These are phyloP conservation scores for Diarsia rubi DNA, from an alignment of 2,888 invertebrate species.

Conservation along the genomic window DNA sequence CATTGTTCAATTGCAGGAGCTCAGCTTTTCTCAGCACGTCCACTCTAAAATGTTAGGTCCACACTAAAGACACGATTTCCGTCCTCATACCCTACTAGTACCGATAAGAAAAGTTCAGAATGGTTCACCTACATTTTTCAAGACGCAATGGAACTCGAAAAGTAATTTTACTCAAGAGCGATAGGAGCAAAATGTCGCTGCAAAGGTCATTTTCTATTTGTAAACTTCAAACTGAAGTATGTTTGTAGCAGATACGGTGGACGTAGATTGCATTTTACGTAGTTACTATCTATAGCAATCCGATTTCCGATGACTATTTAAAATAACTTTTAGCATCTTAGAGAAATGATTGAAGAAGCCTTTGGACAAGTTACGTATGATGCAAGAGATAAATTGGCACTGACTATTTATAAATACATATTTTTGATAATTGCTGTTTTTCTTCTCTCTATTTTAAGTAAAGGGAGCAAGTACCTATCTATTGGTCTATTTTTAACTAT, in stretches of 20 bases:
- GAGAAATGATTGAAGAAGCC: not conserved
- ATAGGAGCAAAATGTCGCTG: constrained; percentile 65
- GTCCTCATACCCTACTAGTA: not conserved
- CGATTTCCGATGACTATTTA: constrained; percentile 15
- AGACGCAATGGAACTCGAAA: constrained; percentile 39
- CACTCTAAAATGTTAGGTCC: constrained; percentile 17
- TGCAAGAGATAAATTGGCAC: not conserved
- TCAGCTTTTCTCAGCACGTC: constrained; percentile 11
- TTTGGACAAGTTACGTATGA: not conserved
- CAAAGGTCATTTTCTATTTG: constrained; percentile 69
- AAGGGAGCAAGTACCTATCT: not conserved
- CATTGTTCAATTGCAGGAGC: constrained; percentile 32
- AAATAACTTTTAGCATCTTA: not conserved
- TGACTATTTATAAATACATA: not conserved
- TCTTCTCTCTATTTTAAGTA: not conserved
- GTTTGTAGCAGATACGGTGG: constrained; percentile 51
- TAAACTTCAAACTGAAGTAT: constrained; percentile 59
- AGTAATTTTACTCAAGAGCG: constrained; percentile 52
- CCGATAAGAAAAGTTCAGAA: constrained; percentile 8
- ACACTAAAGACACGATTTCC: not conserved
- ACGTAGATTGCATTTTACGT: constrained; percentile 43
- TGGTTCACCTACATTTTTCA: constrained; percentile 28
- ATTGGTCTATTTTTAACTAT: too few relatives aligned
- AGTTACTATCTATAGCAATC: constrained; percentile 16
- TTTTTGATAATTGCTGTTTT: constrained; percentile 4